These are phyloP conservation scores for Micromesistius poutassou DNA, from an alignment of 2,797 vertebrate species.

Conservation along the genomic window DNA sequence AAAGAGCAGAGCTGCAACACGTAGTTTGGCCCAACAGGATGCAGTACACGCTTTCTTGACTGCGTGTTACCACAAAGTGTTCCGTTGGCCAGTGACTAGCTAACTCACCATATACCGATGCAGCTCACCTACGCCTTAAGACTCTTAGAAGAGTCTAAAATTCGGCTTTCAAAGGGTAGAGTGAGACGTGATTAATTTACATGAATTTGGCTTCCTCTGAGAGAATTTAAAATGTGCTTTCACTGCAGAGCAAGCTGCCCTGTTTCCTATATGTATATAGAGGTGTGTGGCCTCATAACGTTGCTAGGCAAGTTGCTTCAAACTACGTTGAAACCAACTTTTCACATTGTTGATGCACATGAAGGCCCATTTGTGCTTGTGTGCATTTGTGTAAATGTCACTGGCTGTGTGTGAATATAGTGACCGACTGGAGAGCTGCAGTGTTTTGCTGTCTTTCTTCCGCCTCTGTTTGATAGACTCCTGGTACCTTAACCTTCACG, in stretches of 20 bases:
- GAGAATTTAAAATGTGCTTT: background rate
- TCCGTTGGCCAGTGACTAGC: background rate
- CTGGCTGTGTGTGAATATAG: too few relatives aligned
- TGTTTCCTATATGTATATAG: background rate
- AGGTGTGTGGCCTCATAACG: too few relatives aligned
- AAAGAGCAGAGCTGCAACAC: slow-evolving; percentile 6
- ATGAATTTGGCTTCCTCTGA: background rate
- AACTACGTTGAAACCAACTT: too few relatives aligned
- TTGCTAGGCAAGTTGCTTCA: too few relatives aligned
- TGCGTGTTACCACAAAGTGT: background rate
- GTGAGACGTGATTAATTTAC: background rate
- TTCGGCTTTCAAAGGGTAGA: background rate
- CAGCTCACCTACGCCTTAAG: background rate
- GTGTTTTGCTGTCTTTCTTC: too few relatives aligned
- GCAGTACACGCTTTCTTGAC: background rate
- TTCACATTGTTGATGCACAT: too few relatives aligned
- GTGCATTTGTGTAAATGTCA: too few relatives aligned
- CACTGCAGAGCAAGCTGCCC: background rate
- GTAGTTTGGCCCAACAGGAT: slow-evolving; percentile 30
- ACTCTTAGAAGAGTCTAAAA: background rate
- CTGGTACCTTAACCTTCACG: too few relatives aligned
- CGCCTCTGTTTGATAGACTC: too few relatives aligned
- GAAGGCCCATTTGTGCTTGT: too few relatives aligned
- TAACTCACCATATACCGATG: background rate
- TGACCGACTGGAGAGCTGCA: too few relatives aligned